phyloP scores from a whole-genome alignment of 2,797 vertebrate species.

The Intellagama lesueurii region DNA sequence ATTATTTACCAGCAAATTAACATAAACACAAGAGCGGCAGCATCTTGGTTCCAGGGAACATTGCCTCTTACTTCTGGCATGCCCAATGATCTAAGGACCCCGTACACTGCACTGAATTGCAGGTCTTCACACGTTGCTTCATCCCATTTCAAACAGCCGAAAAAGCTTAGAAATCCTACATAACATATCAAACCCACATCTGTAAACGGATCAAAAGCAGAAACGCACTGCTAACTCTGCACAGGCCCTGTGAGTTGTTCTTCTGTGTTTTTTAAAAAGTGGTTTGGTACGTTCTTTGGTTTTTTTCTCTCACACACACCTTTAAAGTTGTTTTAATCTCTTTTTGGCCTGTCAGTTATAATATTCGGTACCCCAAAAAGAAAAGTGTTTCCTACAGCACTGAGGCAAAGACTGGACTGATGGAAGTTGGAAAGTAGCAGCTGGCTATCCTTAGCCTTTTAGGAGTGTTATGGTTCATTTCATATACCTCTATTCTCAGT shows the following conservation, averaged over 20 bases:
- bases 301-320: rapidly evolving
- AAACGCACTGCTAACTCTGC: conserved; percentile 61
- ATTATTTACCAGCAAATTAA: conserved; percentile 80
- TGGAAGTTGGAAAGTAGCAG: not conserved
- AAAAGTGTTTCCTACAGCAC: not conserved
- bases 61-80: conserved; percentile 40
- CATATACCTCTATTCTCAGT: no score
- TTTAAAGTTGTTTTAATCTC: conserved; percentile 18
- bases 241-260: conserved; percentile 51
- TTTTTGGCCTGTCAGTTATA: conserved; percentile 1
- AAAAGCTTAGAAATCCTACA: conserved; percentile 47
- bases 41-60: conserved; percentile 52
- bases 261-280: conserved; percentile 47
- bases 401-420: not conserved
- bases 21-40: conserved; percentile 67
- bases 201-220: conserved; percentile 66
- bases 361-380: not conserved
- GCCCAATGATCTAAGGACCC: conserved; percentile 59
- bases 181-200: conserved; percentile 19
- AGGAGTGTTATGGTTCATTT: no score
- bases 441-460: not conserved
- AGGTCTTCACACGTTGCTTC: conserved; percentile 57
- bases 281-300: not conserved
- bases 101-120: conserved; percentile 54
- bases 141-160: conserved; percentile 69